phyloP scores from a whole-genome alignment of 37 sponge, comb jelly and placozoan species.

The Chondrosia reniformis region DNA sequence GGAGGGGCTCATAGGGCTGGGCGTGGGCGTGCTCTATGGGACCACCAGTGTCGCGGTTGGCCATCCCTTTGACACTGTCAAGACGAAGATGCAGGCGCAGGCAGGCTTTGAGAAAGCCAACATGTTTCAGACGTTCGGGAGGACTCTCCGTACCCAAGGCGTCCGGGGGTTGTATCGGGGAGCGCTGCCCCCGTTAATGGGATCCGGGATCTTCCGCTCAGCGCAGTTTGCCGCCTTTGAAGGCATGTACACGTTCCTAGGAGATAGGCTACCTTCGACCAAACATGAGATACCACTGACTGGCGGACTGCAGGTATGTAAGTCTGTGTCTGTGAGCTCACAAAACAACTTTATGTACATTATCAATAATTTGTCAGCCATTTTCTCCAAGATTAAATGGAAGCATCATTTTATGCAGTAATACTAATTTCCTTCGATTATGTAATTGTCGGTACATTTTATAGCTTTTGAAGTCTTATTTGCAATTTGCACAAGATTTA shows the following conservation, averaged over 20 bases:
- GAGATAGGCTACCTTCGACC: constrained; percentile 24
- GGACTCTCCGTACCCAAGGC: constrained; percentile 74
- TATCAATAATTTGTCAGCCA: too few species aligned
- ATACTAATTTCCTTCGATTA: too few species aligned
- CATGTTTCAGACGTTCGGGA: constrained; percentile 77
- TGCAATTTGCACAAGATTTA: too few species aligned
- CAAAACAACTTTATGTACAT: too few species aligned
- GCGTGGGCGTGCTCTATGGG: constrained; percentile 96
- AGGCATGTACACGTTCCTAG: constrained; percentile 67
- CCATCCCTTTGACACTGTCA: constrained; percentile 97
- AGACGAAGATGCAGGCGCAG: constrained; percentile 99
- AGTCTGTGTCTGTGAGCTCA: too few species aligned
- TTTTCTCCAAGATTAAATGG: too few species aligned
- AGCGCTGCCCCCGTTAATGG: constrained; percentile 83
- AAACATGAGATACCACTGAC: constrained; percentile 67
- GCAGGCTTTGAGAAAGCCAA: constrained; percentile 74
- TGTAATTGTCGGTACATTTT: too few species aligned
- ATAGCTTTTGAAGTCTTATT: too few species aligned
- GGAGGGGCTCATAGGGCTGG: constrained; percentile 83
- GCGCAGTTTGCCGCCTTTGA: constrained; percentile 98
- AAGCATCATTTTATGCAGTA: too few species aligned
- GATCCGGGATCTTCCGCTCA: constrained; percentile 96
- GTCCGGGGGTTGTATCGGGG: constrained; percentile 90
- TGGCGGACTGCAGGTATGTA: constrained; percentile 72
- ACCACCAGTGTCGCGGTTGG: constrained; percentile 96